A percentile compares a stretch with the other conserved stretches of the same genome.
Conservation (phyloP, 2,797 vertebrate species). For the Oreonectes daqikongensis region DNA sequence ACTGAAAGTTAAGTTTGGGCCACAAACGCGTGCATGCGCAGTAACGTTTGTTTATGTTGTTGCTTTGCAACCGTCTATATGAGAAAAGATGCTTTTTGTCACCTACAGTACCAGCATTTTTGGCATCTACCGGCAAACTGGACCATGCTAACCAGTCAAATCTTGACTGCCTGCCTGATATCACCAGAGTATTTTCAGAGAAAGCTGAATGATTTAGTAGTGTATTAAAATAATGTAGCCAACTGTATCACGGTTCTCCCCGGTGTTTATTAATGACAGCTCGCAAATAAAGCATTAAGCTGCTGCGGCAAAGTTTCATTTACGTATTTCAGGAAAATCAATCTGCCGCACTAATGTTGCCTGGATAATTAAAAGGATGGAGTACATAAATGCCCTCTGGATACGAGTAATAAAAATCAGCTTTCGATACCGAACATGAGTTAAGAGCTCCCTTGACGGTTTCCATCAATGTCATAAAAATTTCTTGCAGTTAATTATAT, state of each 20-base stretch:
- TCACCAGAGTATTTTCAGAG: neutral
- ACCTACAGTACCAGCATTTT: too few relatives aligned
- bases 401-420: slow-evolving; percentile 38
- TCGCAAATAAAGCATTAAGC: slow-evolving; percentile 43
- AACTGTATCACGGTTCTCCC: slow-evolving; percentile 27
- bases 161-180: too few relatives aligned
- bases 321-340: slow-evolving; percentile 48
- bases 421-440: slow-evolving; percentile 22
- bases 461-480: slow-evolving; percentile 13
- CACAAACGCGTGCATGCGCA: too few relatives aligned
- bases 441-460: slow-evolving; percentile 14
- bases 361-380: slow-evolving; percentile 31
- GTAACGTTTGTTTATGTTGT: too few relatives aligned
- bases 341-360: slow-evolving; percentile 29
- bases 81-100: too few relatives aligned
- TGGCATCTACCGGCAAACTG: neutral
- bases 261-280: slow-evolving; percentile 31
- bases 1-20: too few relatives aligned
- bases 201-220: slow-evolving; percentile 44
- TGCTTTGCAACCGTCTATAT: too few relatives aligned
- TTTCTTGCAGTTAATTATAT: slow-evolving; percentile 20
- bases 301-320: slow-evolving; percentile 56
- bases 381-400: slow-evolving; percentile 26
- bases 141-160: neutral
- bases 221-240: slow-evolving; percentile 41